Evolutionary conservation across 2,888 invertebrate species (phyloP), one percentile per base, ranked within the genome.

Genomic region (Drosophila ustulata): DNA sequence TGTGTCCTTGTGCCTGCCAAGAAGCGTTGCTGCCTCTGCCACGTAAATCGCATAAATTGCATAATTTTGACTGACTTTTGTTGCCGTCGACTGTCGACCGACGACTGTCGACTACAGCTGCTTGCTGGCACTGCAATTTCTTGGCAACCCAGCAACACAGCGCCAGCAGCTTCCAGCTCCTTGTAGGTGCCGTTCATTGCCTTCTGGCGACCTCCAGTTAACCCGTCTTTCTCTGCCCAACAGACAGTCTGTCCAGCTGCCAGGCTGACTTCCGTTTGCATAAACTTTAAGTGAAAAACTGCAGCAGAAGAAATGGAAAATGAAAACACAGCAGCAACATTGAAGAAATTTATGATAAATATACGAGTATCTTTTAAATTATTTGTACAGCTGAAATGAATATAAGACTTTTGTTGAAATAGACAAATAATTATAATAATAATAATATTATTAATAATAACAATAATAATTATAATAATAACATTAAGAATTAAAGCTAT

Each of bases 11-110:
- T 61, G 76, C 62, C 72, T 77, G 75, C 77, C 75, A 76, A 76
- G 70, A 74, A 76, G 74, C 76, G 65, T 62, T 71, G 56, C 66
- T 67, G 64, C 70, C 56, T 26, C 37, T 56, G 61, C 74, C 78
- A 80, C 80, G 89, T 88, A 85, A 88, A 80, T 88, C 86, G 82
- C 88, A 90, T 87, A 87, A 91, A 90, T 90, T 90, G 82, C 91
- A 88, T 87, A 88, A 90, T 85, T 90, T 84, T 82, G 81, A 87
- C 87, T 88, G 83, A 82, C 87, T 88, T 80, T 85, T 78, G 75
- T 85, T 81, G 82, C 64, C 45, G 76, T 56, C 71, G 71, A 18
- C 52, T 25, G 70, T 51, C 74, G 66, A 18, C 52, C 26, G 70
- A 49, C 74, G 66, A n/a, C 63, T 74, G 85, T 73, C 71, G 74